Percentiles rank a stretch among this genome's conserved stretches.
phyloP scores from a whole-genome alignment of 2,797 vertebrate species.

The Simalia tracyae region DNA sequence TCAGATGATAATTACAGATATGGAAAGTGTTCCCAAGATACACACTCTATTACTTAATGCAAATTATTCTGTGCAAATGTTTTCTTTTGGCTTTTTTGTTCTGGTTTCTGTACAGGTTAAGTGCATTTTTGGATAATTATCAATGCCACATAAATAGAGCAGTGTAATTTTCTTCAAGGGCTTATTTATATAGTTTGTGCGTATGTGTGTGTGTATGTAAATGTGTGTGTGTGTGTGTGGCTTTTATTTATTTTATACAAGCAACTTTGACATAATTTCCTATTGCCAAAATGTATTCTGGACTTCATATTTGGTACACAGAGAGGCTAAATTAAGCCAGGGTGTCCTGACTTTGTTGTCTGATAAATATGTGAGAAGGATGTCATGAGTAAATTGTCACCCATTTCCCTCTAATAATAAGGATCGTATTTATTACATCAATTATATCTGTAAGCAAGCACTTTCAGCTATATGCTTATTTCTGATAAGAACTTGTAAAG shows the following conservation, averaged over 20 bases:
- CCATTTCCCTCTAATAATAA: not conserved
- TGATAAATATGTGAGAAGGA: conserved; percentile 27
- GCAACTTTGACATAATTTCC: conserved; percentile 38
- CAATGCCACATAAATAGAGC: conserved; percentile 38
- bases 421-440: not conserved
- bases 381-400: not conserved
- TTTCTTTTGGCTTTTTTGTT: conserved; percentile 59
- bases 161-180: conserved; percentile 56
- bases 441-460: not conserved
- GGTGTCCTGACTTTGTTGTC: not conserved
- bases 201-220: not conserved
- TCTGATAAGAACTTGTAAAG: conserved; percentile 5
- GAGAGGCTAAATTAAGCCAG: conserved; percentile 37
- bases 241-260: conserved; percentile 4
- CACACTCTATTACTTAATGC: conserved; percentile 46
- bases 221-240: not conserved
- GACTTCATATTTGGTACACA: conserved; percentile 17
- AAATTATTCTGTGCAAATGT: conserved; percentile 48
- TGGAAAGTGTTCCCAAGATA: conserved; percentile 54
- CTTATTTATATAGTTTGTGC: conserved; percentile 41
- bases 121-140: conserved; percentile 57
- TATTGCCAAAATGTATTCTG: conserved; percentile 36
- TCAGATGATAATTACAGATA: conserved; percentile 53
- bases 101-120: conserved; percentile 42
- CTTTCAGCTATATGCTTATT: not conserved